phyloP scores from a whole-genome alignment of 2,797 vertebrate species.

The Pantherophis alleghaniensis region DNA sequence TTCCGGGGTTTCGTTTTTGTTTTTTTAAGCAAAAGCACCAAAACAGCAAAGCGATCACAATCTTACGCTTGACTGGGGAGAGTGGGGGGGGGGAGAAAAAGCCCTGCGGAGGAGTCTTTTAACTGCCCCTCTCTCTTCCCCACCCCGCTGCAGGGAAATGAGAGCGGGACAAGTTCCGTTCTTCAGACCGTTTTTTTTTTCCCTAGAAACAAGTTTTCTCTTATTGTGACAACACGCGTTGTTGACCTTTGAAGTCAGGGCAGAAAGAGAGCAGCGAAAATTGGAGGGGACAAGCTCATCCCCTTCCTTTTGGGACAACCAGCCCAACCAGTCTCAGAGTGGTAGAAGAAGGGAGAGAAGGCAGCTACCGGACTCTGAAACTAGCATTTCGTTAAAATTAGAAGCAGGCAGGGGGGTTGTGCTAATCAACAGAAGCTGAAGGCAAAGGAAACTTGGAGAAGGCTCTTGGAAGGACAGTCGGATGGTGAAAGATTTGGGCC shows the following conservation, averaged over 20 bases:
- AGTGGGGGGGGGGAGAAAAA: not conserved
- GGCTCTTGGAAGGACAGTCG: not conserved
- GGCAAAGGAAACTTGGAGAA: not conserved
- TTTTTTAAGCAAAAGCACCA: not conserved
- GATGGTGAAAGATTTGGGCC: not conserved
- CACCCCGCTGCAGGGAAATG: conserved; percentile 43
- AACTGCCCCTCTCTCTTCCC: conserved; percentile 54
- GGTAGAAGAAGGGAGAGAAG: conserved; percentile 28
- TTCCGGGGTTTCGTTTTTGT: too few relatives aligned
- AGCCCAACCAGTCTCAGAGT: not conserved
- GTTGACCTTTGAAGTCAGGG: conserved; percentile 18
- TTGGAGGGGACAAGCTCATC: conserved; percentile 56
- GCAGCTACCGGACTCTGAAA: conserved; percentile 84
- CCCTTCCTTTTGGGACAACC: conserved; percentile 76
- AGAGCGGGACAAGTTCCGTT: conserved; percentile 72
- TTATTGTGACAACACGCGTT: conserved; percentile 84
- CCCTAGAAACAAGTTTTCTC: conserved; percentile 86
- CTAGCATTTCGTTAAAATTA: conserved; percentile 78
- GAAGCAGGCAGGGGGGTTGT: not conserved
- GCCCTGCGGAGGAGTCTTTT: not conserved
- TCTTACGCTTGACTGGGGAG: not conserved
- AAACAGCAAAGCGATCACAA: not conserved
- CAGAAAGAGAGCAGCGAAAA: conserved; percentile 14
- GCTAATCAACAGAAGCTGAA: conserved; percentile 24
- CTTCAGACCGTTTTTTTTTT: conserved; percentile 62